Conservation (phyloP, 2,113 vertebrate genomes). For the Eleginops maclovinus region DNA sequence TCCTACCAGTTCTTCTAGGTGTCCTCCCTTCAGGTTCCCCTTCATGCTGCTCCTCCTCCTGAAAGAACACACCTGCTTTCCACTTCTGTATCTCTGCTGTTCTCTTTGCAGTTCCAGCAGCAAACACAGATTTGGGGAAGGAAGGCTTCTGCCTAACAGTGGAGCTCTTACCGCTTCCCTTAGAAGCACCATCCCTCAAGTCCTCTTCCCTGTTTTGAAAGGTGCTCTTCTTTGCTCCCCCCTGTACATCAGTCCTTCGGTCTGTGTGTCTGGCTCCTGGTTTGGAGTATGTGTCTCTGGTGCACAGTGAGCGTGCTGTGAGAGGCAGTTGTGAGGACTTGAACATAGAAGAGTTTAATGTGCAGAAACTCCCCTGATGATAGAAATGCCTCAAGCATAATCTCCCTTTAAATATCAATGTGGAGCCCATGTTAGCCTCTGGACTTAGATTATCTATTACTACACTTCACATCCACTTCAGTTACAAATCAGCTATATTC, state of each 20-base stretch:
- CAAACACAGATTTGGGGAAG: conserved; percentile 81
- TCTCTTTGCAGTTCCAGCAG: conserved; percentile 86
- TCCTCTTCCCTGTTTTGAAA: not conserved
- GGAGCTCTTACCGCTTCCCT: conserved; percentile 14
- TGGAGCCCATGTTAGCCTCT: conserved; percentile 62
- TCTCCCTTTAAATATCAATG: conserved; percentile 52
- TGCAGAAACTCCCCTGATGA: conserved; percentile 17
- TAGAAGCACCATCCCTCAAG: not conserved
- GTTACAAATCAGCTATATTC: not conserved
- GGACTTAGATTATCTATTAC: not conserved
- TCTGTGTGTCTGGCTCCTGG: not conserved
- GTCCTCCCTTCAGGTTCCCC: conserved; percentile 23
- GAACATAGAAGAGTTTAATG: not conserved
- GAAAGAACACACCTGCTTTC: conserved; percentile 17
- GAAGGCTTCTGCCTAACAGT: not conserved
- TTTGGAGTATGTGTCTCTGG: conserved; percentile 32
- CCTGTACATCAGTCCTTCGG: not conserved
- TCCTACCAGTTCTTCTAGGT: conserved; percentile 15
- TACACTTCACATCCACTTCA: not conserved
- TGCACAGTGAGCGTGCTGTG: conserved; percentile 50
- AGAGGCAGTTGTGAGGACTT: conserved; percentile 2
- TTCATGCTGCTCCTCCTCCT: conserved; percentile 3
- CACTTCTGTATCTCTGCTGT: conserved; percentile 67
- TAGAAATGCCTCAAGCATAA: conserved; percentile 44
- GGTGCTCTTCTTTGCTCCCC: not conserved